A percentile compares a stretch with the other conserved stretches of the same genome.
Conservation (phyloP, 2,797 vertebrate genomes). For the Poeciliopsis gracilis region DNA sequence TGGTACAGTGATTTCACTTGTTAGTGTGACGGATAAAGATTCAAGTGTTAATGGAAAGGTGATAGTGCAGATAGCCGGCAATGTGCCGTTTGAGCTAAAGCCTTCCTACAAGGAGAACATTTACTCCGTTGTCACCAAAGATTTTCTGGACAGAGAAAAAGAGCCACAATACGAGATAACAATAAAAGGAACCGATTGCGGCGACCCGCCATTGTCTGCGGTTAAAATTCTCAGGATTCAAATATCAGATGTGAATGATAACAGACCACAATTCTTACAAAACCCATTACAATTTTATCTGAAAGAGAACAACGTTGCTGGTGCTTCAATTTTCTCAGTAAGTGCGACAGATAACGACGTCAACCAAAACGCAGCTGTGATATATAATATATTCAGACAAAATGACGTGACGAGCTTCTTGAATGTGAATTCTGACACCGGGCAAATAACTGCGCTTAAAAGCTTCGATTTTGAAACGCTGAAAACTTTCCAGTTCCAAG, state of each 20-base stretch:
- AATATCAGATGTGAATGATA: conserved; percentile 75
- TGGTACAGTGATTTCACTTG: conserved; percentile 79
- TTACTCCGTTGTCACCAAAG: conserved; percentile 60
- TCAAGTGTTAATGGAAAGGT: conserved; percentile 59
- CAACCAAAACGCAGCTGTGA: conserved; percentile 59
- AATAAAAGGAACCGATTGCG: conserved; percentile 79
- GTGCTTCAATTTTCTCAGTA: conserved; percentile 62
- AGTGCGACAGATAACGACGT: conserved; percentile 66
- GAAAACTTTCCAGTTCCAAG: conserved; percentile 60
- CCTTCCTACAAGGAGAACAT: conserved; percentile 63
- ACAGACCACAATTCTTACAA: conserved; percentile 62
- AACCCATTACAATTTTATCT: conserved; percentile 63
- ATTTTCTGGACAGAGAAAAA: conserved; percentile 75
- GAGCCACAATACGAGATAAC: conserved; percentile 73
- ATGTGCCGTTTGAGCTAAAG: conserved; percentile 58
- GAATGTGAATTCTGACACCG: conserved; percentile 67
- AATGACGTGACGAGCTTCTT: conserved; percentile 36
- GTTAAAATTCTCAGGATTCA: conserved; percentile 55
- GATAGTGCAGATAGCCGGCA: conserved; percentile 2
- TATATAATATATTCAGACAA: conserved; percentile 55
- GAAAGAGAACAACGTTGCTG: conserved; percentile 71
- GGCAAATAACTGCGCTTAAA: conserved; percentile 52
- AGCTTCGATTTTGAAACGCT: conserved; percentile 48
- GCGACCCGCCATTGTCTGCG: conserved; percentile 74
- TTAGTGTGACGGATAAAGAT: conserved; percentile 85